These are phyloP conservation scores for Rhagium mordax DNA, from an alignment of 2,888 invertebrate genomes.

Conservation along the genomic window DNA sequence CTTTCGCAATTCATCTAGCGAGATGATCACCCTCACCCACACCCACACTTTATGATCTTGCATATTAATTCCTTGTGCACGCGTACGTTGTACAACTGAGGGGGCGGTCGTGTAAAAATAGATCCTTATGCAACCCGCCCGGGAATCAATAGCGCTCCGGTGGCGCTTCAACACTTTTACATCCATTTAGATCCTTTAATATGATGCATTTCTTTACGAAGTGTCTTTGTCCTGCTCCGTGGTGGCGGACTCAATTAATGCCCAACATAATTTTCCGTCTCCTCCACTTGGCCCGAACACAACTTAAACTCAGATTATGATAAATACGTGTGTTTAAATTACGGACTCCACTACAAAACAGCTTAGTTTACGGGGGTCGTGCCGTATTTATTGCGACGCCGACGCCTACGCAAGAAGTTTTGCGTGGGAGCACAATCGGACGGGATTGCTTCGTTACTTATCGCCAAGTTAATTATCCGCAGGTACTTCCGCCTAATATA, in stretches of 20 bases:
- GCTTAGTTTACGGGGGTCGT: background rate
- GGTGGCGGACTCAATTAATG: background rate
- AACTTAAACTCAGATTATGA: background rate
- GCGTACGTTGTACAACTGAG: background rate
- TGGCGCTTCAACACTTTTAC: background rate
- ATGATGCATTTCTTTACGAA: background rate
- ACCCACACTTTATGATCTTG: background rate
- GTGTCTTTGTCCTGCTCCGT: background rate
- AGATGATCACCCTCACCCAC: too few relatives aligned
- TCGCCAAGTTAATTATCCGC: too few relatives aligned
- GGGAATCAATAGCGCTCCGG: conserved; percentile 3
- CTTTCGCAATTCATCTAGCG: too few relatives aligned
- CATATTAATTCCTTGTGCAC: background rate
- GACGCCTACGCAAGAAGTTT: background rate
- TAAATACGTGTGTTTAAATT: background rate
- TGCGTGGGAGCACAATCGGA: background rate
- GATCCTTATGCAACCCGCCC: background rate
- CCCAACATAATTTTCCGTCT: background rate
- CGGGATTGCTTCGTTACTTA: too few relatives aligned
- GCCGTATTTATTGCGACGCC: background rate
- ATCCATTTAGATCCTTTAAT: background rate
- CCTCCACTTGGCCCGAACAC: background rate
- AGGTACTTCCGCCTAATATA: too few relatives aligned
- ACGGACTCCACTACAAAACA: background rate
- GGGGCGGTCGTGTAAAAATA: conserved; percentile 1